phyloP scores from a whole-genome alignment of 2,888 invertebrate species.

The Gryllus longicercus region DNA sequence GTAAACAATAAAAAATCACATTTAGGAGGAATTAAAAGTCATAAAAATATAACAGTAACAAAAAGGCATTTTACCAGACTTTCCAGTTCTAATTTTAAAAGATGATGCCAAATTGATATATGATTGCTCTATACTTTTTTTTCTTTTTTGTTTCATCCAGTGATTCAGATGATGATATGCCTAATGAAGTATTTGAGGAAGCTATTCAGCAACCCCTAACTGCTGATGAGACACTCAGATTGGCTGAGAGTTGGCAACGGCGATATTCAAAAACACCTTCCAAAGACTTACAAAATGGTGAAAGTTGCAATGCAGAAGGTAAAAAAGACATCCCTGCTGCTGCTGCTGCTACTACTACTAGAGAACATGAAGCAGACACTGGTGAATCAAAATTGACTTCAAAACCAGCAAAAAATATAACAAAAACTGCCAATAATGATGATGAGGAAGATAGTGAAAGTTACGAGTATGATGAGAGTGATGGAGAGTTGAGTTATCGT shows the following conservation, averaged over 20 bases:
- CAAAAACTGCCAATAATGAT: conserved; percentile 32
- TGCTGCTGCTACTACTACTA: conserved; percentile 28
- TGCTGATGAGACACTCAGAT: conserved; percentile 64
- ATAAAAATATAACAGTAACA: too few species aligned
- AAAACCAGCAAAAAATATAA: conserved; percentile 44
- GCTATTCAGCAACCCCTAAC: conserved; percentile 62
- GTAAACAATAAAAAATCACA: too few species aligned
- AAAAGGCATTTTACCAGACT: too few species aligned
- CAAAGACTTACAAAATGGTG: conserved; percentile 28
- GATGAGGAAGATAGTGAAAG: conserved; percentile 47
- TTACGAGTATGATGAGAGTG: conserved; percentile 52
- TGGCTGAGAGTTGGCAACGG: conserved; percentile 66
- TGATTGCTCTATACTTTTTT: too few species aligned
- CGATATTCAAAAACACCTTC: conserved; percentile 49
- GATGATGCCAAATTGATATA: too few species aligned
- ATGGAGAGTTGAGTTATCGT: conserved; percentile 50
- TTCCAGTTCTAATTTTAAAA: too few species aligned
- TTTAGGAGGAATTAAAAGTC: too few species aligned
- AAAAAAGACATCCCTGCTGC: conserved; percentile 22
- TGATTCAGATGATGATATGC: conserved; percentile 50
- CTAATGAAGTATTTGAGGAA: conserved; percentile 61
- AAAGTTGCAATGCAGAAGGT: conserved; percentile 34
- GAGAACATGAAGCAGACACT: conserved; percentile 25
- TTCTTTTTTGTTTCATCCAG: conserved; percentile 34
- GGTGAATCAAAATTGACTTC: conserved; percentile 40